Evolutionary conservation across 2,797 vertebrate genomes (phyloP).

Genomic region (Cyprinodon diabolis): DNA sequence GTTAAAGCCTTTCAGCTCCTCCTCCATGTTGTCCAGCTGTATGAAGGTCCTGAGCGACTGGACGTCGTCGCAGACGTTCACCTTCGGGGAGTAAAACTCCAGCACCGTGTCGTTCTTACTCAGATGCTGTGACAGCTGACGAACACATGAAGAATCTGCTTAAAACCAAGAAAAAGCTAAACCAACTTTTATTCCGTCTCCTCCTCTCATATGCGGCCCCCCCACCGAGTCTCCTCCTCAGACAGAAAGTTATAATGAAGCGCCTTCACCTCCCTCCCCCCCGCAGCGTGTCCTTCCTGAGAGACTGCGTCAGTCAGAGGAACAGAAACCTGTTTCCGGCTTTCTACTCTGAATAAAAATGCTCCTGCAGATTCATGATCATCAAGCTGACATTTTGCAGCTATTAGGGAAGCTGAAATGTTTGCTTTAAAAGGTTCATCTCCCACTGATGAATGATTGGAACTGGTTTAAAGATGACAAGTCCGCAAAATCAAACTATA

Average conservation of each 20-base stretch:
- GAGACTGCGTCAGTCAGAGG: constrained; percentile 49
- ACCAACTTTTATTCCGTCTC: no score
- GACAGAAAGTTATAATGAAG: constrained; percentile 41
- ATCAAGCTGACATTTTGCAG: neutral
- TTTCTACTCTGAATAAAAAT: constrained; percentile 3
- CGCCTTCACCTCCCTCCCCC: constrained; percentile 29
- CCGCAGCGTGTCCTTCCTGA: constrained; percentile 35
- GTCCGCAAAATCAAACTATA: neutral
- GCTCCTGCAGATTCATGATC: constrained; percentile 9
- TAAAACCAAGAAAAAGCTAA: neutral
- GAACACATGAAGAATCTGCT: neutral
- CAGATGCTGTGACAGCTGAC: constrained; percentile 73
- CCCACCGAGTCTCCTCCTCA: constrained; percentile 24
- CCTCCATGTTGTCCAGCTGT: constrained; percentile 84
- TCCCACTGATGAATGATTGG: neutral
- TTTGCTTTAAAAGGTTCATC: neutral
- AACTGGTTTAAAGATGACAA: neutral
- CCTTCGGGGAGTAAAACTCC: constrained; percentile 84
- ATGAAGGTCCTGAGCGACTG: constrained; percentile 81
- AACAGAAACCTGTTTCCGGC: constrained; percentile 20
- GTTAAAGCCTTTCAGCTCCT: constrained; percentile 81
- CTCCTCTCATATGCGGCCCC: neutral
- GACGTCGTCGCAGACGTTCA: constrained; percentile 68
- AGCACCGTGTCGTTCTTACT: constrained; percentile 84
- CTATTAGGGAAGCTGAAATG: neutral